phyloP scores from a whole-genome alignment of 2,113 vertebrate genomes.

The Oncorhynchus nerka region DNA sequence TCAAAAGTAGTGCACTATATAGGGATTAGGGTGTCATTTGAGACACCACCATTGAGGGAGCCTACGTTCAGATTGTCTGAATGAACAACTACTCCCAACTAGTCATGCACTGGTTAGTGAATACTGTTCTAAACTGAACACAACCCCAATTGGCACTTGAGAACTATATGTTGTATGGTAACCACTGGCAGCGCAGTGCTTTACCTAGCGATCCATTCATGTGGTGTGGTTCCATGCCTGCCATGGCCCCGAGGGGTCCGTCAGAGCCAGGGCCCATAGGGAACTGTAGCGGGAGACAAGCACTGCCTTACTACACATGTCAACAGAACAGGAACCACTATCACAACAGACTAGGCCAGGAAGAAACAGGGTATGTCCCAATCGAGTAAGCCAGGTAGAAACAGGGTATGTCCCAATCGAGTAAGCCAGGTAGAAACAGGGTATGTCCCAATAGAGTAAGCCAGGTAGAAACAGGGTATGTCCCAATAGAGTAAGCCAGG shows the following conservation, averaged over 20 bases:
- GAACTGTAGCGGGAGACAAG: slow-evolving; percentile 74
- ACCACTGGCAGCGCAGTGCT: background rate
- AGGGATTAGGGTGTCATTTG: too few relatives aligned
- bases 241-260: slow-evolving; percentile 97
- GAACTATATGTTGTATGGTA: background rate
- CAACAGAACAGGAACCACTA: background rate
- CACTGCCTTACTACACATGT: slow-evolving; percentile 17
- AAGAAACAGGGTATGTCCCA: background rate
- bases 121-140: too few relatives aligned
- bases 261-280: slow-evolving; percentile 96
- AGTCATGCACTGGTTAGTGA: background rate
- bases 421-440: too few relatives aligned
- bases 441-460: too few relatives aligned
- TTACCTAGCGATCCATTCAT: slow-evolving; percentile 89
- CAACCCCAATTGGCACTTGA: too few relatives aligned
- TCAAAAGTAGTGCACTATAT: too few relatives aligned
- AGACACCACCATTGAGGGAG: too few relatives aligned
- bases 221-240: slow-evolving; percentile 98
- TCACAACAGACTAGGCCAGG: background rate
- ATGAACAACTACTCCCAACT: background rate
- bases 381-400: too few relatives aligned
- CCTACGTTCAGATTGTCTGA: background rate
- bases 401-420: too few relatives aligned
- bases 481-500: background rate
- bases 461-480: too few relatives aligned